Base-by-base conservation (phyloP, 1,140 invertebrate genomes). In the Drosophila teissieri region DNA sequence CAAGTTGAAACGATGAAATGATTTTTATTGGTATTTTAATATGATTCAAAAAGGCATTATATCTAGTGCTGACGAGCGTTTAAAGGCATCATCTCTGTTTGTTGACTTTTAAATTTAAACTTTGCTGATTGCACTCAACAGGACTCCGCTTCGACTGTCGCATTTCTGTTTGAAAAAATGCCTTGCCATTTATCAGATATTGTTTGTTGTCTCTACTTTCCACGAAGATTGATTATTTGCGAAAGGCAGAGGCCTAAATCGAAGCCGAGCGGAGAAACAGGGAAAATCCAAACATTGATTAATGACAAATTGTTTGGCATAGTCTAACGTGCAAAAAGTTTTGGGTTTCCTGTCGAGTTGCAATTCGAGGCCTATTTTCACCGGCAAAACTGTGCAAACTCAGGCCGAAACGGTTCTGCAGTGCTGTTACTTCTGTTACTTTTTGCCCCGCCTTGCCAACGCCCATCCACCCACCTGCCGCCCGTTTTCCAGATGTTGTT, bases 271-370 rank as follows among this genome's bases (percentile, higher is more conserved):
- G 12, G 42, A 56, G 55, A 27, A 65, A 44, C 73, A 24, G 53
- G 22, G 53, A 76, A 76, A 86, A 63, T 80, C 60, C 72, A 48
- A 76, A 78, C 73, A 78, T 81, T 88, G 83, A 86, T 88, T 86
- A 86, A 86, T 86, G 83, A 88, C 83, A 88, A 88, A 88, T 88
- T 88, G 78, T 88, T 86, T 80, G 82, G 78, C 81, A 58, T 48
- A 46, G 48, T 75, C 60, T 54, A 70, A 56, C 51, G 67, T 70
- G 24, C 67, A 53, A 58, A 73, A 54, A 69, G 36, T 40, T 70
- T 70, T 39, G 24, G 14, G 42, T 70, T 48, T 70, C 64, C 44
- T 49, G 58, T 17, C 57, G 15, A 40, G 36, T 14, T 75, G 72
- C 53, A 76, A 76, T 76, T 44, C 48, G 62, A 76, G 73, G 73